A percentile compares a stretch with the other conserved stretches of the same genome.
Evolutionary conservation across 2,888 invertebrate species (phyloP).

Genomic region (Rhyacophila evoluta): DNA sequence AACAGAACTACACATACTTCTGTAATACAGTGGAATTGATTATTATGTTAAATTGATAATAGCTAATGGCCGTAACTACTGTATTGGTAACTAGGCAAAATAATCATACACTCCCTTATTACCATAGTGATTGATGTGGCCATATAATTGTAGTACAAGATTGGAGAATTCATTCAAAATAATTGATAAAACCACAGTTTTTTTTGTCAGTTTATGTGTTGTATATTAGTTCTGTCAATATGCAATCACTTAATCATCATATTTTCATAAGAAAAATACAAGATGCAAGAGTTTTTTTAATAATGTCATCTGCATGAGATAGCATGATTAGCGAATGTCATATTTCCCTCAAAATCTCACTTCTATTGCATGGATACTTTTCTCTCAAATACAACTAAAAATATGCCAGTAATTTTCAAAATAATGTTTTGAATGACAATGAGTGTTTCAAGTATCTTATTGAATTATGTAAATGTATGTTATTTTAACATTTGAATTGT

Average conservation of each 20-base stretch:
- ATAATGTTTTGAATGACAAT: background rate
- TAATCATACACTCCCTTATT: no score
- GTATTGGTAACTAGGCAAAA: no score
- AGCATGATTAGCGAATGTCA: conserved; percentile 9
- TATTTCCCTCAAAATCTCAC: background rate
- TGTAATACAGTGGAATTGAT: no score
- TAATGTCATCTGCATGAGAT: conserved; percentile 1
- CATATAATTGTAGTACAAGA: no score
- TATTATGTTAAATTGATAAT: no score
- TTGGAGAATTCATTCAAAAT: no score
- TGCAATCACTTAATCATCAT: background rate
- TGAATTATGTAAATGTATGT: background rate
- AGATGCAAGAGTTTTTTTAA: background rate
- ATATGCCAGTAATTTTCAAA: background rate
- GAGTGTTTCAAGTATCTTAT: background rate
- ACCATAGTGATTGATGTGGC: no score
- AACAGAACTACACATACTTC: no score
- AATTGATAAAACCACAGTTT: no score
- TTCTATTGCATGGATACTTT: background rate
- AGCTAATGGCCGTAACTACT: no score
- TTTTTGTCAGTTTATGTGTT: no score
- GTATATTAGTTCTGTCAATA: background rate
- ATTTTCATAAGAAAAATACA: background rate
- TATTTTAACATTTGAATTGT: background rate
- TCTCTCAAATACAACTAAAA: background rate